These are phyloP conservation scores for Aphelenchoides fujianensis DNA, from an alignment of 1,140 invertebrate genomes.

Conservation along the genomic window DNA sequence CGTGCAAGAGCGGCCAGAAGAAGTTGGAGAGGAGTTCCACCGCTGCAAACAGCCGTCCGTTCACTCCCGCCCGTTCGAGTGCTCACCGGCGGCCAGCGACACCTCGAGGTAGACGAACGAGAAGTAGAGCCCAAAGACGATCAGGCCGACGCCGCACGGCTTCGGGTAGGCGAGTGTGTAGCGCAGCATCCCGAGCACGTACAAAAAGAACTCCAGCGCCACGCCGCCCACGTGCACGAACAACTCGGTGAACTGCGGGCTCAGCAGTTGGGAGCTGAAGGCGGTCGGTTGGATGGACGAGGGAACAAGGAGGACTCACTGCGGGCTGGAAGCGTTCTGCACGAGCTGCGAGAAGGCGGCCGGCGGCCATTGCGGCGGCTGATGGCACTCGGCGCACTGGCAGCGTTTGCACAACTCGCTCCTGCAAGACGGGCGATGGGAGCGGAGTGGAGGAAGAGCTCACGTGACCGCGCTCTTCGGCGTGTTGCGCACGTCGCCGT, in stretches of 20 bases:
- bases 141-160: background rate
- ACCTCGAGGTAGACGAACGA: slow-evolving; percentile 20
- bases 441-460: no score
- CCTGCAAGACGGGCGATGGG: no score
- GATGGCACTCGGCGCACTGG: background rate
- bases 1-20: slow-evolving; percentile 10
- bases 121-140: slow-evolving; percentile 4
- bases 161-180: background rate
- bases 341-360: no score
- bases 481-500: no score
- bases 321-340: no score
- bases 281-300: no score
- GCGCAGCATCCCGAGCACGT: background rate
- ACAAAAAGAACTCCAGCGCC: background rate
- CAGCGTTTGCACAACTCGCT: background rate
- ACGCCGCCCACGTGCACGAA: background rate
- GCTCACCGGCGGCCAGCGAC: slow-evolving; percentile 20
- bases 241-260: background rate
- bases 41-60: no score
- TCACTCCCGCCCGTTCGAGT: no score
- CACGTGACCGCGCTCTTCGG: no score
- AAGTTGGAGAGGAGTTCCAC: background rate
- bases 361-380: background rate
- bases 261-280: background rate
- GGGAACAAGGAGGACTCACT: no score